Evolutionary conservation across 2,888 invertebrate species (phyloP).

Genomic region (Emmelina monodactyla): DNA sequence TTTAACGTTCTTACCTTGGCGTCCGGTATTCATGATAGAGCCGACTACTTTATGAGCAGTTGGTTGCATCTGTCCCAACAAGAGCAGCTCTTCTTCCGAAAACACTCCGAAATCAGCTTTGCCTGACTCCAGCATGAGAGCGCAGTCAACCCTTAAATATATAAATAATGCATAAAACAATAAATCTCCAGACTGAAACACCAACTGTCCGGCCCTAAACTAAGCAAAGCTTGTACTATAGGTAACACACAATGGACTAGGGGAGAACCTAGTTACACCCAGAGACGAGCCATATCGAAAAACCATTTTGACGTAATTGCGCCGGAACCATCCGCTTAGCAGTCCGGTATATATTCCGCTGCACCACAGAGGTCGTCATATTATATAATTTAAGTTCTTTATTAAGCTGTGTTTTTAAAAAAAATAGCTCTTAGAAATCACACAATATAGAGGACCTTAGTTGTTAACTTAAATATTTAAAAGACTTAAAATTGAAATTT

Average conservation of each 20-base stretch:
- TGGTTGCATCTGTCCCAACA: constrained; percentile 51
- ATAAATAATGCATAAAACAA: not conserved
- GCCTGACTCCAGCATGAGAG: constrained; percentile 56
- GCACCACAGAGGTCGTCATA: too few species aligned
- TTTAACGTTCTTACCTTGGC: constrained; percentile 48
- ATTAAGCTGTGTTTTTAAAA: not conserved
- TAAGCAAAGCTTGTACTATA: too few species aligned
- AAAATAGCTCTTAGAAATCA: not conserved
- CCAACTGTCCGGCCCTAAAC: too few species aligned
- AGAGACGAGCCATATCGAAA: not conserved
- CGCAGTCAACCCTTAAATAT: constrained; percentile 65
- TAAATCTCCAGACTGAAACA: not conserved
- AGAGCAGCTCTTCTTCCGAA: constrained; percentile 67
- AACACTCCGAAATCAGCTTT: constrained; percentile 68
- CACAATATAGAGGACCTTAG: not conserved
- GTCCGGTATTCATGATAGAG: constrained; percentile 39
- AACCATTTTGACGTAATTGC: too few species aligned
- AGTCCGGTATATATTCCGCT: too few species aligned
- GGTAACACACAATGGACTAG: too few species aligned
- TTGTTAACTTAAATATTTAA: not conserved
- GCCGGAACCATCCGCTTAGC: too few species aligned
- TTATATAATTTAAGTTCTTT: too few species aligned
- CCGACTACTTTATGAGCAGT: constrained; percentile 50
- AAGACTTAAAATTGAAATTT: constrained; percentile 9
- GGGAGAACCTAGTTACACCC: not conserved